A percentile compares a stretch with the other conserved stretches of the same genome.
Conservation (phyloP, 1,140 invertebrate species). For the Bombus sylvicola region DNA sequence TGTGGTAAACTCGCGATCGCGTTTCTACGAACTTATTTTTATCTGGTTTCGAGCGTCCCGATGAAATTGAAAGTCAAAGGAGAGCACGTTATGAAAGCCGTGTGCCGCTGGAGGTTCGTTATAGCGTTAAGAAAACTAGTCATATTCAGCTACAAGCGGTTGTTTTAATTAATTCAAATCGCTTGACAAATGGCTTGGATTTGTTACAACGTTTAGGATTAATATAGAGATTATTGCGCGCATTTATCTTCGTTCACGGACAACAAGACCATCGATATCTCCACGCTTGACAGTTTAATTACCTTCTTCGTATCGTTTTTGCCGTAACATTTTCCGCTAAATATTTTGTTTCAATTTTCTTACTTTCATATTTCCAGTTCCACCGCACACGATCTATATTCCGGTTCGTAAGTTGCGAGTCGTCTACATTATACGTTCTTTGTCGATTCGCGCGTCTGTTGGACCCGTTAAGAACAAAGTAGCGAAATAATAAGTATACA, state of each 20-base stretch:
- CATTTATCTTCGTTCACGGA: background rate
- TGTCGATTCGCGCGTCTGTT: background rate
- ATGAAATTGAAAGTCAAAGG: background rate
- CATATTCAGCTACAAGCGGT: background rate
- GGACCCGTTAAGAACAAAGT: background rate
- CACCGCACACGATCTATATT: too few species aligned
- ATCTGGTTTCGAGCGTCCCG: too few species aligned
- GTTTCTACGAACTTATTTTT: background rate
- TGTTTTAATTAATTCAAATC: conserved; percentile 35
- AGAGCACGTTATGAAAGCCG: background rate
- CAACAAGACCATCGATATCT: background rate
- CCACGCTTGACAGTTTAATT: background rate
- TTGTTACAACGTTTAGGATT: conserved; percentile 1
- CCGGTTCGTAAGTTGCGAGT: too few species aligned
- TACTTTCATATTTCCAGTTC: too few species aligned
- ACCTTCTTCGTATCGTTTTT: too few species aligned
- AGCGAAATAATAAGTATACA: background rate
- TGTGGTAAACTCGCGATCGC: background rate
- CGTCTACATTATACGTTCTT: background rate
- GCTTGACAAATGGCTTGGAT: background rate
- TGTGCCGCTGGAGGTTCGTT: background rate
- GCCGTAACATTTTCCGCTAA: background rate
- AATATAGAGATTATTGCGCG: background rate
- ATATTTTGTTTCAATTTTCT: background rate
- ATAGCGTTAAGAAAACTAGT: background rate